Evolutionary conservation across 2,888 invertebrate species (phyloP).

Genomic region (Drosophila bunnanda): DNA sequence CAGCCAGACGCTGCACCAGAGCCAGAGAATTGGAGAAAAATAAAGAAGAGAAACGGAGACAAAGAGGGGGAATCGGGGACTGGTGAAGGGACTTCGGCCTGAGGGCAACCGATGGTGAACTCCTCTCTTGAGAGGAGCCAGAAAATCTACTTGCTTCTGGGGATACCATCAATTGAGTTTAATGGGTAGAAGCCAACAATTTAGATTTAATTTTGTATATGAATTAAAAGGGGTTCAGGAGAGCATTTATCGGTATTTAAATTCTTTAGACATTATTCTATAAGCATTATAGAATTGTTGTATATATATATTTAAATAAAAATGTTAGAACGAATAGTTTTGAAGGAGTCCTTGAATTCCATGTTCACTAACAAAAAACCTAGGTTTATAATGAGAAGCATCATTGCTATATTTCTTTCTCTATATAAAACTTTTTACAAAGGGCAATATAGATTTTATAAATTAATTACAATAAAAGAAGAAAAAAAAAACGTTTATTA

Average conservation of each 20-base stretch:
- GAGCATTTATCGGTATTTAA: neutral
- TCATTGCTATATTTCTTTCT: too few relatives aligned
- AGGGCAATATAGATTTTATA: neutral
- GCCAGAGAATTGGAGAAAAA: conserved; percentile 23
- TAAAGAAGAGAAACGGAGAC: neutral
- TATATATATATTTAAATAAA: neutral
- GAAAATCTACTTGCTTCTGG: conserved; percentile 36
- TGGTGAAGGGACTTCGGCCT: conserved; percentile 43
- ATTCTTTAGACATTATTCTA: neutral
- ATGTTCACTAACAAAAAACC: neutral
- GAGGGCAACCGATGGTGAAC: conserved; percentile 36
- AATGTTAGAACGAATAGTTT: too few relatives aligned
- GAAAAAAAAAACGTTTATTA: neutral
- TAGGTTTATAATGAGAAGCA: neutral
- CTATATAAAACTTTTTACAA: neutral
- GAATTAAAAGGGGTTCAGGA: conserved; percentile 2
- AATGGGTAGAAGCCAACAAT: conserved; percentile 19
- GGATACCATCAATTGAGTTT: conserved; percentile 41
- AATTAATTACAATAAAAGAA: neutral
- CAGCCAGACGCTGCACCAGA: conserved; percentile 55
- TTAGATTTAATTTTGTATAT: conserved; percentile 30
- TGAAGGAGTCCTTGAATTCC: neutral
- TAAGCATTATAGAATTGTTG: neutral
- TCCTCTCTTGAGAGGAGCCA: conserved; percentile 32
- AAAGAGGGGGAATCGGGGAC: conserved; percentile 23